phyloP scores from a whole-genome alignment of 2,113 vertebrate species.

The Recurvirostra avosetta region DNA sequence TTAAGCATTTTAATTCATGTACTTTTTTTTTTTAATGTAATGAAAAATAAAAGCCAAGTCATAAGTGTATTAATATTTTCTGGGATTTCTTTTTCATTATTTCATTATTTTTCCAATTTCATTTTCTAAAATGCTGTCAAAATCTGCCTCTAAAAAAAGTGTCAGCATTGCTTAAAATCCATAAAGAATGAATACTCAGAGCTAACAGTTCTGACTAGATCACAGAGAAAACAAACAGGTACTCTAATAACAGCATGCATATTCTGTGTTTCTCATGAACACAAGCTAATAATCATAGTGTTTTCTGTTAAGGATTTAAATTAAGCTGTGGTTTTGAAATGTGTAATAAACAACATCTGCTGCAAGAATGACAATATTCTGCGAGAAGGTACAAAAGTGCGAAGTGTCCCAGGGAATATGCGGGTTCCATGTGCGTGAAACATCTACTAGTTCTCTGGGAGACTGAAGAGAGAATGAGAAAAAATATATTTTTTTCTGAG shows the following conservation, averaged over 20 bases:
- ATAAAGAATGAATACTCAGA: background rate
- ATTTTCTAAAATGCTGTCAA: background rate
- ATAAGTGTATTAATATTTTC: background rate
- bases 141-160: background rate
- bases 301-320: background rate
- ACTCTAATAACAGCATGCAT: background rate
- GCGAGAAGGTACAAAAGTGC: background rate
- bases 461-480: background rate
- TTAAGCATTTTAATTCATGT: background rate
- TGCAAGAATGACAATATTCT: background rate
- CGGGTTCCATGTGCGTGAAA: background rate
- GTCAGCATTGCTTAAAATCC: background rate
- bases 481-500: background rate
- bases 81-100: background rate
- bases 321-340: background rate
- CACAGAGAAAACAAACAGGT: background rate
- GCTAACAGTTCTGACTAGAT: background rate
- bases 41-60: background rate
- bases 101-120: background rate
- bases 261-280: background rate
- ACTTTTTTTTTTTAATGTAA: background rate
- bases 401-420: background rate
- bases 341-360: background rate
- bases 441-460: background rate
- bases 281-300: background rate